These are phyloP conservation scores for Campoplex capitator DNA, from an alignment of 2,888 invertebrate species.

Conservation along the genomic window DNA sequence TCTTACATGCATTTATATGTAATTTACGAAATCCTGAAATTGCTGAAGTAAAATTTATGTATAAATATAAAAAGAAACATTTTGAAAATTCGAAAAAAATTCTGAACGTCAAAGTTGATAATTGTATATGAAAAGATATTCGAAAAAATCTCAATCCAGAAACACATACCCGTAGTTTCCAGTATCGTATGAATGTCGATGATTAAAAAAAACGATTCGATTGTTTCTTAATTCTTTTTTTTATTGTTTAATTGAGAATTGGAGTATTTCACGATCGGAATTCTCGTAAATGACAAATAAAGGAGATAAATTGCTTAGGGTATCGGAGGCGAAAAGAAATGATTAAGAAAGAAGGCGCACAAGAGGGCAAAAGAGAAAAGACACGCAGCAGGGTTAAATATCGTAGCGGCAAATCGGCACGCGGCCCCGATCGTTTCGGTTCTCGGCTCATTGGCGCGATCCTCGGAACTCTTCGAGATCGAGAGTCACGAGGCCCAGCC, in stretches of 20 bases:
- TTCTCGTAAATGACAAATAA: conserved; percentile 38
- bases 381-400: conserved; percentile 40
- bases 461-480: conserved; percentile 41
- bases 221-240: neutral
- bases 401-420: conserved; percentile 60
- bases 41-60: neutral
- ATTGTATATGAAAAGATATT: neutral
- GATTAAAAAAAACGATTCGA: neutral
- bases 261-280: conserved; percentile 48
- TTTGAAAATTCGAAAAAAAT: neutral
- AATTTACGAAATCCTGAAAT: neutral
- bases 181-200: neutral
- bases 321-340: conserved; percentile 53
- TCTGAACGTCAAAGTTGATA: neutral
- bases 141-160: no score
- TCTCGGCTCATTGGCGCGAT: conserved; percentile 58
- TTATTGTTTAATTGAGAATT: conserved; percentile 61
- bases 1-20: neutral
- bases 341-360: conserved; percentile 55
- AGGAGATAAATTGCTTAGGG: conserved; percentile 32
- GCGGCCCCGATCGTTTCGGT: conserved; percentile 53
- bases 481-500: conserved; percentile 45
- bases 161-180: neutral
- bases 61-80: neutral
- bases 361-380: conserved; percentile 35